These are phyloP conservation scores for Ochropleura leucogaster DNA, from an alignment of 2,888 invertebrate genomes.

Conservation along the genomic window DNA sequence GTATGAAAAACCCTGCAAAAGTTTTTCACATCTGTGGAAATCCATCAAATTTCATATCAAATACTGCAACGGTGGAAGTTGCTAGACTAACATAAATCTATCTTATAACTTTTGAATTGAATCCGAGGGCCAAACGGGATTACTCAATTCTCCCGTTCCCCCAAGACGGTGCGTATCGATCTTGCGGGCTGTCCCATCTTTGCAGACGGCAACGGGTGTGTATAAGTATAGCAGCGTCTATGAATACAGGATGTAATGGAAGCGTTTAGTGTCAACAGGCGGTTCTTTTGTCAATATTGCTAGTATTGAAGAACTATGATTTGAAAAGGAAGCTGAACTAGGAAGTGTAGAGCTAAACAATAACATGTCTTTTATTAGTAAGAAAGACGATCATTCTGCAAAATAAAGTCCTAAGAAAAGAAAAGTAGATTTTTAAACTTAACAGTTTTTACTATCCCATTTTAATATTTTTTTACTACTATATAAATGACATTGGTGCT, in stretches of 20 bases:
- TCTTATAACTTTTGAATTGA: conserved; percentile 14
- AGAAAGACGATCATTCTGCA: too few relatives aligned
- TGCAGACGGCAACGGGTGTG: conserved; percentile 27
- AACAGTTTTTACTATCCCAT: too few relatives aligned
- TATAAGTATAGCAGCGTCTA: conserved; percentile 5
- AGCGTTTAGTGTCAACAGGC: conserved; percentile 39
- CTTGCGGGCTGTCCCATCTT: conserved; percentile 38
- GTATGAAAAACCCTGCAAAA: background rate
- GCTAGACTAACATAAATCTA: background rate
- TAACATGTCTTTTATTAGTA: background rate
- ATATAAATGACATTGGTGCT: too few relatives aligned
- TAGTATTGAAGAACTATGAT: conserved; percentile 1
- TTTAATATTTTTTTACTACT: too few relatives aligned
- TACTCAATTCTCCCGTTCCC: conserved; percentile 12
- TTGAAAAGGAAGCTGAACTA: background rate
- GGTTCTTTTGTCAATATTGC: conserved; percentile 32
- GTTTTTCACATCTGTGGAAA: background rate
- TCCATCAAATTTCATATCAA: background rate
- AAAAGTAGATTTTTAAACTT: too few relatives aligned
- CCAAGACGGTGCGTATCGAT: conserved; percentile 49
- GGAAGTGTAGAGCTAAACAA: background rate
- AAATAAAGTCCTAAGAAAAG: too few relatives aligned
- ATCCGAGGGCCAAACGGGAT: conserved; percentile 24
- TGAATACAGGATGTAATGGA: conserved; percentile 21
- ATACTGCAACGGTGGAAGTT: background rate